Evolutionary conservation across 37 sponge, comb jelly and placozoan species (phyloP).

Genomic region (Beroe forskalii): DNA sequence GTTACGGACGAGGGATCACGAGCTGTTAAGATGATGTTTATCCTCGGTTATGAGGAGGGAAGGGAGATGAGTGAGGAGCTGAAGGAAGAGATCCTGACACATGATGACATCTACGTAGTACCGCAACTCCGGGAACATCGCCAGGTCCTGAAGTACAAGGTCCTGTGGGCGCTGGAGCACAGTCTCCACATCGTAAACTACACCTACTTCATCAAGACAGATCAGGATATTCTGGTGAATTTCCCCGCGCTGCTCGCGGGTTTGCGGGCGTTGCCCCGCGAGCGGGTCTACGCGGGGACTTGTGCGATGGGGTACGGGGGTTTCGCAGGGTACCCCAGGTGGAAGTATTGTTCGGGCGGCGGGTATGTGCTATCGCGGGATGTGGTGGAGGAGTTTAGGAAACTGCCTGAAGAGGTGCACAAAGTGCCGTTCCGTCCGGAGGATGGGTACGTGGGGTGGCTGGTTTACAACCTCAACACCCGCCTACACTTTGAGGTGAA

Average conservation of each 20-base stretch:
- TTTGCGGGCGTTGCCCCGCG: not conserved
- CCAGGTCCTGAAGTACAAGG: constrained; percentile 34
- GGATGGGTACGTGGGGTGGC: constrained; percentile 45
- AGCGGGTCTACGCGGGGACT: constrained; percentile 20
- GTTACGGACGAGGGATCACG: not conserved
- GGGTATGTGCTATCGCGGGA: constrained; percentile 51
- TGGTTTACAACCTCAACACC: not conserved
- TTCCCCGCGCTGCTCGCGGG: not conserved
- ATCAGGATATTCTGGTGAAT: constrained; percentile 44
- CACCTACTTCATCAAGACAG: constrained; percentile 39
- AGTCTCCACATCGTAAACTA: not conserved
- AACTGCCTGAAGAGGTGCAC: constrained; percentile 1
- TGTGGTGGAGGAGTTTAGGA: not conserved
- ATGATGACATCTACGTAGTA: constrained; percentile 24
- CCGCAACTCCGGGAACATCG: not conserved
- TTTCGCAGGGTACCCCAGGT: not conserved
- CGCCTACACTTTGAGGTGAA: not conserved
- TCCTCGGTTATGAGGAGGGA: not conserved
- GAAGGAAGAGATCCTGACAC: not conserved
- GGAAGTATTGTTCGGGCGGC: constrained; percentile 35
- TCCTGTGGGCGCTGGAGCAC: constrained; percentile 8
- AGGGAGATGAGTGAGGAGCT: not conserved
- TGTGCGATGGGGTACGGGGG: constrained; percentile 34
- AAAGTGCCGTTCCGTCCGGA: constrained; percentile 18
- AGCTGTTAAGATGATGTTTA: constrained; percentile 4